Base-by-base conservation (phyloP, 1,140 invertebrate genomes). In the Mesaphorura yosii region DNA sequence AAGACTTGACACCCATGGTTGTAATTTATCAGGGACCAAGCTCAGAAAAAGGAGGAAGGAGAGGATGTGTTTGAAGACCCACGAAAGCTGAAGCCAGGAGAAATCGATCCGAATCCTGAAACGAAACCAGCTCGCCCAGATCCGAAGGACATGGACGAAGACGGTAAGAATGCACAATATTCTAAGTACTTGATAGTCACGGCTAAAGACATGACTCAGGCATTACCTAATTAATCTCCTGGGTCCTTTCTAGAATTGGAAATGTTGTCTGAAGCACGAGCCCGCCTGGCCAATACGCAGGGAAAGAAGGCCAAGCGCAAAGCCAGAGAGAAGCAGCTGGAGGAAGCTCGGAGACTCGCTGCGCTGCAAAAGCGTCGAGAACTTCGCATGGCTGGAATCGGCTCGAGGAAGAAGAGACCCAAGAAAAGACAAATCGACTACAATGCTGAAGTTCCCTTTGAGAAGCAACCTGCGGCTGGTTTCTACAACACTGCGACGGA, bases 101-200 rank as follows among this genome's bases (percentile, higher is more conserved):
- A 99, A 76, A 98, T 99, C 68, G 96, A 99, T 73, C 95, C 95
- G 0, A 98, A 98, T 73, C 96, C 96, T 20, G 96, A 99, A 73
- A 98, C 94, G 14, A 99, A 98, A 71, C 96, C 96, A 25, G 96
- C 95, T 0, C 76, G 95, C 50, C 95, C 96, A 15, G 95, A 98
- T 76, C 94, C 95, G n/a, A 93, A 98, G 65, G 95, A 98, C 68
- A 98, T 98, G 95, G 95, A 98, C 74, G 94, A 98, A 80, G 94
- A 98, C 80, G 92, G 86, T 89, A 68, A 59, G 51, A 20, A 25
- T 14, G 20, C 26, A 37, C 12, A 48, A 48, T 28, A 44, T 27
- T 26, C 26, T 10, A 53, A 20, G 26, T 19, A 7, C n/a, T n/a
- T n/a, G n/a, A n/a, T n/a, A n/a, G n/a, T n/a, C n/a, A n/a, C n/a